These are phyloP conservation scores for Addax nasomaculatus DNA, from an alignment of 2,113 vertebrate species.

Conservation along the genomic window DNA sequence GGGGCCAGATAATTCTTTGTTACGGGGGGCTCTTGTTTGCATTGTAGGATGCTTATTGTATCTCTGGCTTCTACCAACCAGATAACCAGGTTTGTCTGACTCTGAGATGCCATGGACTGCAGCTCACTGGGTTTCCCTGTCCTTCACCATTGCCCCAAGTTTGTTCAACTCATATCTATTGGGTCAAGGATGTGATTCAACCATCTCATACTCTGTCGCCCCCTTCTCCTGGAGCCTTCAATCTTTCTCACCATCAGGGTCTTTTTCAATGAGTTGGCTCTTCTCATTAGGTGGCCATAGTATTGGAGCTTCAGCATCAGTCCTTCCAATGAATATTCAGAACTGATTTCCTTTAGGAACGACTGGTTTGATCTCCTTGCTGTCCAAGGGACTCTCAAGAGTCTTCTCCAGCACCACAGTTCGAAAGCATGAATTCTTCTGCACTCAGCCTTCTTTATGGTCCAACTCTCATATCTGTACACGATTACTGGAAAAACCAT, in stretches of 20 bases:
- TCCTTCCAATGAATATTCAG: not conserved
- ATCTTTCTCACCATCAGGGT: not conserved
- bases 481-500: not conserved
- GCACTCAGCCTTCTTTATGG: not conserved
- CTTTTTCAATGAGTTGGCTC: not conserved
- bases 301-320: not conserved
- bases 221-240: not conserved
- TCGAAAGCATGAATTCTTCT: not conserved
- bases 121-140: not conserved
- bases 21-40: not conserved
- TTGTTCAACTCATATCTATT: not conserved
- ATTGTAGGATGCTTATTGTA: not conserved
- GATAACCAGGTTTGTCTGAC: not conserved
- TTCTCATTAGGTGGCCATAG: not conserved
- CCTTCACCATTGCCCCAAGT: not conserved
- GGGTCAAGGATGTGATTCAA: not conserved
- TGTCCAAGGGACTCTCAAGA: not conserved
- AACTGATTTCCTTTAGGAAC: not conserved
- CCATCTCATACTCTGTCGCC: not conserved
- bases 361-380: not conserved
- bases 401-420: not conserved
- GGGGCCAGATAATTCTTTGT: not conserved
- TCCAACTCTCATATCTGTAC: not conserved
- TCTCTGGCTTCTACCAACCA: not conserved
- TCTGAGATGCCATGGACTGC: not conserved